A percentile compares a stretch with the other conserved stretches of the same genome.
phyloP scores from a whole-genome alignment of 2,113 vertebrate species.

The Haliaeetus leucogaster region DNA sequence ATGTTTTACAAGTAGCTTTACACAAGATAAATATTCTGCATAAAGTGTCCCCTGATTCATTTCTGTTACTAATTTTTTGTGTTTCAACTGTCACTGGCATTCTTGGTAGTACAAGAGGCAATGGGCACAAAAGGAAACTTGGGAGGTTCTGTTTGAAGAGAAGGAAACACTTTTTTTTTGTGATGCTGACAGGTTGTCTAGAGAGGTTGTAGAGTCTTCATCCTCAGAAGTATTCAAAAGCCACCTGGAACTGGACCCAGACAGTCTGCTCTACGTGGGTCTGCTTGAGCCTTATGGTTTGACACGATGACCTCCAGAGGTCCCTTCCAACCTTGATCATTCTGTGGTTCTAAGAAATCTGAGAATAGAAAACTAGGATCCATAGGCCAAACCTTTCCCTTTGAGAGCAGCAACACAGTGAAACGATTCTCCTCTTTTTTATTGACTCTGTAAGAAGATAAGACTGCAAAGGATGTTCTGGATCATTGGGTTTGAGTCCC shows the following conservation, averaged over 20 bases:
- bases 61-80: background rate
- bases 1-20: background rate
- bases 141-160: background rate
- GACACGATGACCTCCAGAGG: background rate
- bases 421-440: background rate
- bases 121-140: background rate
- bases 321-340: background rate
- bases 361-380: background rate
- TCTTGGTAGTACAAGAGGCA: background rate
- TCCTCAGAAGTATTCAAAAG: background rate
- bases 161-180: background rate
- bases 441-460: background rate
- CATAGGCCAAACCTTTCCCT: background rate
- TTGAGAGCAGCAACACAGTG: background rate
- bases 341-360: background rate
- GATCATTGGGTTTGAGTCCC: background rate
- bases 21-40: background rate
- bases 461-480: background rate
- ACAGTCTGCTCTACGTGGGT: background rate
- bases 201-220: background rate
- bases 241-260: background rate
- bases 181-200: background rate
- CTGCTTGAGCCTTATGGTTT: background rate
- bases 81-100: background rate
- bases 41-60: background rate